A percentile compares a stretch with the other conserved stretches of the same genome.
These are phyloP conservation scores for Merluccius polli DNA, from an alignment of 2,797 vertebrate species.

Conservation along the genomic window DNA sequence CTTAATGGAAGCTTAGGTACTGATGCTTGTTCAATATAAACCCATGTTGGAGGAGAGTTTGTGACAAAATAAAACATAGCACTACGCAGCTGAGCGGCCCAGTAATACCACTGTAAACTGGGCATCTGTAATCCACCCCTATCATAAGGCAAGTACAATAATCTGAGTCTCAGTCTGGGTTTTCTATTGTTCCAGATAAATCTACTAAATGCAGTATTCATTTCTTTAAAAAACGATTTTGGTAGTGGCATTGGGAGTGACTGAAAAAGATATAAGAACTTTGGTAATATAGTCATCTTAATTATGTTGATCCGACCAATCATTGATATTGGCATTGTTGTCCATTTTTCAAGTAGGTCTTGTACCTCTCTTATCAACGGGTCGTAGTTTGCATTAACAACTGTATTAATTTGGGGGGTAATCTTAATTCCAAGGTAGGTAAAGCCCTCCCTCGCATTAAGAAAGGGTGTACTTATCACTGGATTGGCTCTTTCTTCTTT, in stretches of 20 bases:
- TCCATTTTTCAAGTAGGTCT: conserved; percentile 1
- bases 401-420: conserved; percentile 7
- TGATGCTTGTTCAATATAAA: too few species aligned
- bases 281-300: conserved; percentile 21
- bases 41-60: neutral
- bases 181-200: conserved; percentile 23
- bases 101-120: neutral
- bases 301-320: conserved; percentile 21
- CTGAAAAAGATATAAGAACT: too few species aligned
- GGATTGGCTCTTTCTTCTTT: conserved; percentile 12
- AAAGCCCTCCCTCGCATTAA: conserved; percentile 14
- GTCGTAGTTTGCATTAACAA: conserved; percentile 3
- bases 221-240: neutral
- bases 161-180: conserved; percentile 3
- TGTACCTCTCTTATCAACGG: neutral
- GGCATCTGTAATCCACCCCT: too few species aligned
- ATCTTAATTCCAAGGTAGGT: conserved; percentile 6
- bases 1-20: too few species aligned
- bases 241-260: neutral
- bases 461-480: conserved; percentile 7
- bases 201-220: conserved; percentile 19
- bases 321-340: conserved; percentile 16
- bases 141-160: conserved; percentile 10
- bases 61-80: neutral
- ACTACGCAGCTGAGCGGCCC: conserved; percentile 11